Base-by-base conservation (phyloP, 2,113 vertebrate species). In the Vombatus ursinus region DNA sequence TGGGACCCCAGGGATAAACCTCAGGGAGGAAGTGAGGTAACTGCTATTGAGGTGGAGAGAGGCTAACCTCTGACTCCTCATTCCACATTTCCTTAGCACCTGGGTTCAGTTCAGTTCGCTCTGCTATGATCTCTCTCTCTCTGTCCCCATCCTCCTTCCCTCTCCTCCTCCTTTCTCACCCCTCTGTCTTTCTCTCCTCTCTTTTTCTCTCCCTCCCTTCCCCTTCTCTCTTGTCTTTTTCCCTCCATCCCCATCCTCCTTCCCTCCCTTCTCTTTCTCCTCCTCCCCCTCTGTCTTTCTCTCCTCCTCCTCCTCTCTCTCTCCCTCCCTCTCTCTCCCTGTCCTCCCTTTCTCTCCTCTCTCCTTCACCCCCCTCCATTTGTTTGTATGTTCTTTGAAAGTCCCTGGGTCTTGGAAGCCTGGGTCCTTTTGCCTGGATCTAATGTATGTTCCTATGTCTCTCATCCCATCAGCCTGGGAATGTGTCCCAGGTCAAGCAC, bases 141-240 rank as follows among this genome's bases (percentile, higher is more conserved):
- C n/a, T 3, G n/a, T n/a, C n/a, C n/a, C n/a, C n/a, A n/a, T n/a
- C n/a, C 12, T n/a, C 9, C 37, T 12, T 68, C 9, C 37, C 5
- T 44, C 10, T 44, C n/a, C 22, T 61, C 2, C 19, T 31, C 14
- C 12, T 68, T 25, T 25, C 10, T 31, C 57, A n/a, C 16, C 61
- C n/a, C 31, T n/a, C 26, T 61, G 9, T 61, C 26, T 28, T 9
- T 28, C 28, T 31, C 26, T 10, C 25, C 28, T 9, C 28, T 3
- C 31, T 37, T 0, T 14, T 0, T 37, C 8, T 4, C 12, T 14
- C 8, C 16, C 16, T 11, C 8, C 31, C 9, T 31, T 2, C 10
- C 26, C 10, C 2, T 28, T 9, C 10, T 0, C 9, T 2, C 2
- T 9, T 10, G 1, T 61, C 31, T 5, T 1, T 16, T 0, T n/a